Conservation (phyloP, 37 sponge, comb jelly and placozoan species). For the Cliona cf. orientalis region DNA sequence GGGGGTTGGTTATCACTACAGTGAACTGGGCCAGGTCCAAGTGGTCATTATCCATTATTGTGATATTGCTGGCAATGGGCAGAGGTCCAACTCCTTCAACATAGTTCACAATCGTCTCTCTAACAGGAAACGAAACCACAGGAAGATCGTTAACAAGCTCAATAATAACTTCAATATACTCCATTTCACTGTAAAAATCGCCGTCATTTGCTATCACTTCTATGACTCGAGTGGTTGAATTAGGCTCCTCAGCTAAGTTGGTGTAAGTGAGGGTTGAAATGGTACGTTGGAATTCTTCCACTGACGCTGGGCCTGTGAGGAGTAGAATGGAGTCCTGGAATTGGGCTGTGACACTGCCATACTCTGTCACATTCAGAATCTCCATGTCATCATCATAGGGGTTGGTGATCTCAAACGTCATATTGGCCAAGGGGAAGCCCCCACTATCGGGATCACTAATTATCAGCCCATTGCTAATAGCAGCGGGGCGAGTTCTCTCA, state of each 20-base stretch:
- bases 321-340: slow-evolving; percentile 32
- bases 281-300: slow-evolving; percentile 70
- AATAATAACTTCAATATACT: slow-evolving; percentile 44
- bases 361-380: slow-evolving; percentile 31
- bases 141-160: slow-evolving; percentile 74
- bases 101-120: slow-evolving; percentile 65
- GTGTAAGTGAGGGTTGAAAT: slow-evolving; percentile 71
- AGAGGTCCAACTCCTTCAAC: slow-evolving; percentile 77
- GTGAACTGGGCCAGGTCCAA: slow-evolving; percentile 24
- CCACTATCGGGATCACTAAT: slow-evolving; percentile 83
- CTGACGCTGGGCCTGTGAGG: slow-evolving; percentile 73
- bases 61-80: slow-evolving; percentile 56
- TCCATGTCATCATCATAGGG: slow-evolving; percentile 42
- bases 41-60: slow-evolving; percentile 73
- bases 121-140: slow-evolving; percentile 45
- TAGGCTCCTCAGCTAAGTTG: slow-evolving; percentile 82
- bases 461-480: slow-evolving; percentile 37
- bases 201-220: slow-evolving; percentile 63
- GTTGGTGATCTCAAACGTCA: slow-evolving; percentile 69
- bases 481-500: slow-evolving; percentile 55
- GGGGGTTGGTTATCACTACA: slow-evolving; percentile 49
- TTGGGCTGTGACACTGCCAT: slow-evolving; percentile 28
- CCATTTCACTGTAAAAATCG: slow-evolving; percentile 26
- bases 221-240: slow-evolving; percentile 35
- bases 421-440: slow-evolving; percentile 18